Base-by-base conservation (phyloP, 2,797 vertebrate genomes). In the Acanthopagrus latus region DNA sequence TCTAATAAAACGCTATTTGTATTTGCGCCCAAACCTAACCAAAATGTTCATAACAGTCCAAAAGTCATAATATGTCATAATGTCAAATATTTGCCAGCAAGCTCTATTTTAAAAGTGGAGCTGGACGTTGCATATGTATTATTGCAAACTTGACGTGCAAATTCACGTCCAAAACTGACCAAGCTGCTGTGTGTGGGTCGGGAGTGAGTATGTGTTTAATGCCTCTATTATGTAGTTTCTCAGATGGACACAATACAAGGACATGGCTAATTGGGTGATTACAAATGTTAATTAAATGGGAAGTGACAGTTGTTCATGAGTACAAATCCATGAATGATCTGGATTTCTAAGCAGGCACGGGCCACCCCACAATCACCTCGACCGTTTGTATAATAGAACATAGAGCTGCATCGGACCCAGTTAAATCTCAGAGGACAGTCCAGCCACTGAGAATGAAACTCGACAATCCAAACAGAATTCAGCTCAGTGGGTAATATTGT, bases 401-500 rank as follows among this genome's bases (percentile, higher is more conserved):
- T 3, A 23, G 20, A 5, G n/a, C 9, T 27, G 3, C 17, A 46
- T 21, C 74, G 25, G 47, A 54, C 27, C 33, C 23, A 46, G 52
- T 51, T 38, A 47, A 68, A 70, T 21, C 50, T 73, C 20, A 44
- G 2, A 58, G 5, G 47, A 43, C 20, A 17, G 8, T 55, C 5
- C 5, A 52, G n/a, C 17, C 66, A 63, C 41, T 67, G 56, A 63
- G 27, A 63, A 56, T 60, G 23, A 69, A 69, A 67, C 63, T 27
- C 41, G 63, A 75, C 67, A 71, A n/a, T 33, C 8, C 55, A 65
- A 66, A 57, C 46, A 72, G 23, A 44, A 56, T 41, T 74, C 12
- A 77, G 16, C n/a, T 71, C 62, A 51, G 12, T 50, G 54, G 38
- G 8, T 55, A 51, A 70, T 55, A 68, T 64, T 75, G 18, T 21